Evolutionary conservation across 2,888 invertebrate genomes (phyloP).

Genomic region (Aspidapion aeneum): DNA sequence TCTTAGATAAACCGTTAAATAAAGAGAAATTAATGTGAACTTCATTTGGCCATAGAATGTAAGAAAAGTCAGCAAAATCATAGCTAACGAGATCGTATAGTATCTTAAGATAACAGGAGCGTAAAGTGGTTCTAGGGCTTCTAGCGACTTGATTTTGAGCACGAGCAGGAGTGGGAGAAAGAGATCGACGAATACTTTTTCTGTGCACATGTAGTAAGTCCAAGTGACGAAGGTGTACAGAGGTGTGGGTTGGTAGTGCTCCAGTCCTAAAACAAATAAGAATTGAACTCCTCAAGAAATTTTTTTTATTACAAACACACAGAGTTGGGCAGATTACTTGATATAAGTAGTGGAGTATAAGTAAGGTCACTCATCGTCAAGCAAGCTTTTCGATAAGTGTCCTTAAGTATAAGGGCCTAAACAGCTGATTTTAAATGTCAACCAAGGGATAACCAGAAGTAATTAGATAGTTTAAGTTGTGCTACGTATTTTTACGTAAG

Average conservation of each 20-base stretch:
- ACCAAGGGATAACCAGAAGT: too few relatives aligned
- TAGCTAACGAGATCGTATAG: slow-evolving; percentile 57
- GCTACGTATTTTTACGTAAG: too few relatives aligned
- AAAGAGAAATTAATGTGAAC: slow-evolving; percentile 56
- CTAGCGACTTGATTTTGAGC: slow-evolving; percentile 59
- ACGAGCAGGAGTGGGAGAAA: slow-evolving; percentile 58
- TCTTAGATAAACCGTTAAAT: slow-evolving; percentile 63
- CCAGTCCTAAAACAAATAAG: slow-evolving; percentile 48
- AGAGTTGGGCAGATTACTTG: too few relatives aligned
- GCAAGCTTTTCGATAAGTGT: too few relatives aligned
- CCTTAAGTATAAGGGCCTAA: too few relatives aligned
- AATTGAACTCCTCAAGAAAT: too few relatives aligned
- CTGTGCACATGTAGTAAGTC: slow-evolving; percentile 67
- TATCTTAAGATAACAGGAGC: slow-evolving; percentile 62
- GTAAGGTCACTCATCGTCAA: too few relatives aligned
- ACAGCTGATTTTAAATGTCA: too few relatives aligned
- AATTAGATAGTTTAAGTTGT: too few relatives aligned
- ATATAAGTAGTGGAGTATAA: too few relatives aligned
- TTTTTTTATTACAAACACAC: too few relatives aligned
- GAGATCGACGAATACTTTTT: slow-evolving; percentile 66
- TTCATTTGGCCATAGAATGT: slow-evolving; percentile 57
- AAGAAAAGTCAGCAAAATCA: slow-evolving; percentile 54
- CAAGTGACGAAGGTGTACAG: slow-evolving; percentile 64
- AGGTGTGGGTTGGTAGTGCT: slow-evolving; percentile 68
- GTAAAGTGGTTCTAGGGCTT: slow-evolving; percentile 69